Base-by-base conservation (phyloP, 2,797 vertebrate genomes). In the Hybognathus amarus region DNA sequence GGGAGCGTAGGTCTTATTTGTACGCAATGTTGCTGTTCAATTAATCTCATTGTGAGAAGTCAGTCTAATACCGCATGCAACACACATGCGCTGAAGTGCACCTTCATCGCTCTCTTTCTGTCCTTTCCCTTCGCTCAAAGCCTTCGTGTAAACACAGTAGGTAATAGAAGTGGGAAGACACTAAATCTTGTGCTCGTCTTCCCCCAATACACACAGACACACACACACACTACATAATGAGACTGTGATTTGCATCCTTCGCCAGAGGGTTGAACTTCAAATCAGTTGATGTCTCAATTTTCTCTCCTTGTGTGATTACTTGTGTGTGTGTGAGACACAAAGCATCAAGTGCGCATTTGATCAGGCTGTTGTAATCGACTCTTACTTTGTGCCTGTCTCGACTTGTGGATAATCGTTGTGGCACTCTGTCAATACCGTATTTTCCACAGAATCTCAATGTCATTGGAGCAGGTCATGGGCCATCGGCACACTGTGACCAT, bases 1-100 rank as follows among this genome's bases (percentile, higher is more conserved):
- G 89, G 91, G 90, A 91, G 83, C 88, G 82, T 81, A 20, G 84
- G 90, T 87, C 90, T 89, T 90, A 91, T 93, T 92, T 87, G 89
- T 88, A 93, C 90, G 91, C 87, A 90, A 92, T 92, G 93, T 85
- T 77, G 87, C 71, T 79, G 80, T 89, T 91, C 87, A 90, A 88
- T 93, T 92, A 91, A 90, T 92, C 92, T 90, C 82, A 66, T 83
- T 82, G 74, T 78, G 87, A 85, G 67, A 56, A 78, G 61, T 73
- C 71, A 27, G 56, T 80, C 77, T 83, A 64, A 77, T 85, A 64
- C 61, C 63, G 81, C 74, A 67, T 86, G 83, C 85, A 86, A 76
- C 67, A 78, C 82, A 83, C 67, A 77, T 36, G 52, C 82, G 36
- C 38, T 12, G 40, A 54, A 61, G 76, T 42, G 66, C 83, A 85